These are phyloP conservation scores for Holocentrus rufus DNA, from an alignment of 2,797 vertebrate species.

Conservation along the genomic window DNA sequence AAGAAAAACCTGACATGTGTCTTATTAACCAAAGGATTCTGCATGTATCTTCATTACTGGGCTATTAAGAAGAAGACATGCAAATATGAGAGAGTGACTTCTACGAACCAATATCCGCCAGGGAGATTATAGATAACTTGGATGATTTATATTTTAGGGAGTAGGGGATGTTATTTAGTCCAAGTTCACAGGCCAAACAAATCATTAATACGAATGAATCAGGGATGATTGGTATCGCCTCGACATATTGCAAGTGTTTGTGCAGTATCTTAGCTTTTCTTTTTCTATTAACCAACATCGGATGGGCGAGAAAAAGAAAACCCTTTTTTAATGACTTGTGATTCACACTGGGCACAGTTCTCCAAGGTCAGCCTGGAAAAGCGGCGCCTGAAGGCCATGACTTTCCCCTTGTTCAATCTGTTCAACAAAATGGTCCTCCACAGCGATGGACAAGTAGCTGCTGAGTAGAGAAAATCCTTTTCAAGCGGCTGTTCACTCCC, in stretches of 20 bases:
- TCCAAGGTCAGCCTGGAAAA: slow-evolving; percentile 33
- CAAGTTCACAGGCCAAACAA: slow-evolving; percentile 72
- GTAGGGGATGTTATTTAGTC: slow-evolving; percentile 63
- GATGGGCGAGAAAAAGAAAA: neutral
- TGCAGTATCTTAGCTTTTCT: slow-evolving; percentile 4
- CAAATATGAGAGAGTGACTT: slow-evolving; percentile 77
- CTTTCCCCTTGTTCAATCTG: slow-evolving; percentile 28
- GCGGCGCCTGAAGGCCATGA: slow-evolving; percentile 16
- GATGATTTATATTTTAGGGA: slow-evolving; percentile 69
- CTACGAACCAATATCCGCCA: slow-evolving; percentile 69
- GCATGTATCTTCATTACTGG: slow-evolving; percentile 80
- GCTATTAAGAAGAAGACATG: slow-evolving; percentile 73
- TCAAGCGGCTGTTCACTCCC: slow-evolving; percentile 39
- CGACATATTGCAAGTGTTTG: neutral
- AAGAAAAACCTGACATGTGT: slow-evolving; percentile 75
- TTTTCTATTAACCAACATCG: slow-evolving; percentile 17
- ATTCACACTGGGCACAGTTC: slow-evolving; percentile 6
- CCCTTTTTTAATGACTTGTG: slow-evolving; percentile 25
- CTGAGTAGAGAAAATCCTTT: slow-evolving; percentile 30
- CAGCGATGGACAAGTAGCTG: slow-evolving; percentile 9
- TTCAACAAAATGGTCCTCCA: slow-evolving; percentile 20
- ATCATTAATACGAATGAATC: slow-evolving; percentile 63
- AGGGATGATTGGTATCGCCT: slow-evolving; percentile 16
- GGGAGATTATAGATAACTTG: slow-evolving; percentile 71
- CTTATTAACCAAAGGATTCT: slow-evolving; percentile 79